Conservation (phyloP, 2,888 invertebrate genomes). For the Pecten maximus region DNA sequence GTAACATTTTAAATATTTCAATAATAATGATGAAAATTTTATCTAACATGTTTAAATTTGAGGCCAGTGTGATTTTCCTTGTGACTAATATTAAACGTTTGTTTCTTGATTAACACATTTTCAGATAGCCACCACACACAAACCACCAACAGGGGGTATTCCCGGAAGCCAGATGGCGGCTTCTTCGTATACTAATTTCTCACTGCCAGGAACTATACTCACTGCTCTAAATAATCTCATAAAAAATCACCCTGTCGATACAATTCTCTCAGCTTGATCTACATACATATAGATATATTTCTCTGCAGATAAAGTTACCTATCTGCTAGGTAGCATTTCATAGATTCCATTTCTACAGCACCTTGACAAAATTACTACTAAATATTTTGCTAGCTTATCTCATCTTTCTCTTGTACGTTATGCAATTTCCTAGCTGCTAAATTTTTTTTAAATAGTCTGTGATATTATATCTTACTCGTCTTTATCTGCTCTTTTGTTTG, state of each 20-base stretch:
- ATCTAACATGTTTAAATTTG: too few relatives aligned
- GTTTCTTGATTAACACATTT: conserved; percentile 50
- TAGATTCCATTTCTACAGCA: background rate
- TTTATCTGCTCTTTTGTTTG: background rate
- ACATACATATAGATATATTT: background rate
- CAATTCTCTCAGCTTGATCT: background rate
- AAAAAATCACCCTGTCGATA: background rate
- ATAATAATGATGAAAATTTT: too few relatives aligned
- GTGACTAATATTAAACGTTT: background rate
- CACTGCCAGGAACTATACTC: conserved; percentile 11
- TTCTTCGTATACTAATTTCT: conserved; percentile 77
- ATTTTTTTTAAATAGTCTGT: background rate
- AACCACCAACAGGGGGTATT: conserved; percentile 82
- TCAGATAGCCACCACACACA: conserved; percentile 81
- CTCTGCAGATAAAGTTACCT: background rate
- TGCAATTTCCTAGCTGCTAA: background rate
- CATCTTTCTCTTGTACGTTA: background rate
- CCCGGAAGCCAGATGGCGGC: conserved; percentile 82
- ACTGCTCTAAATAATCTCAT: background rate
- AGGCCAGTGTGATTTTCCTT: background rate
- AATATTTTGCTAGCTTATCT: background rate
- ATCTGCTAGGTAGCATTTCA: background rate
- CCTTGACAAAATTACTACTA: background rate
- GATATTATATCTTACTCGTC: background rate
- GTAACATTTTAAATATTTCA: too few relatives aligned